Evolutionary conservation across 1,140 invertebrate species (phyloP).

Genomic region (Drosophila grimshawi): DNA sequence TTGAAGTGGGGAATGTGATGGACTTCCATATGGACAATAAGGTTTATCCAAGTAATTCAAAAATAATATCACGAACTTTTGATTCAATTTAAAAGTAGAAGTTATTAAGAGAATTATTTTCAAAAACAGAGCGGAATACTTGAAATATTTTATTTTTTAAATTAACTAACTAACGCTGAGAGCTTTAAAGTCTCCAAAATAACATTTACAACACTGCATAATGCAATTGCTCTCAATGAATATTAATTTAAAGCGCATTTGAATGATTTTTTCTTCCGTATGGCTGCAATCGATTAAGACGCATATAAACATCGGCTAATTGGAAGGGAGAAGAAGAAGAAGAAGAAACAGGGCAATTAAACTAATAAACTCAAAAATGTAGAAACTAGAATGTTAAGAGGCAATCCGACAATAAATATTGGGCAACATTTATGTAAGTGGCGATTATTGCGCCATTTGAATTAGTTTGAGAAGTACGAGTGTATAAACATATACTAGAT

Average conservation of each 20-base stretch:
- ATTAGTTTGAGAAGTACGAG: constrained; percentile 39
- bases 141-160: too few relatives aligned
- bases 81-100: too few relatives aligned
- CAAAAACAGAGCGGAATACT: too few relatives aligned
- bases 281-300: constrained; percentile 7
- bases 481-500: constrained; percentile 1
- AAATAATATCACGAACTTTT: too few relatives aligned
- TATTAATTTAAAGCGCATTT: constrained; percentile 30
- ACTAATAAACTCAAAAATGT: constrained; percentile 51
- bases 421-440: constrained; percentile 73
- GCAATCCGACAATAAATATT: constrained; percentile 63
- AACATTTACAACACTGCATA: constrained; percentile 14
- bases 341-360: constrained; percentile 25
- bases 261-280: constrained; percentile 16
- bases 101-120: too few relatives aligned
- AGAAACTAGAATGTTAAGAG: constrained; percentile 12
- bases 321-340: neutral
- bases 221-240: constrained; percentile 8
- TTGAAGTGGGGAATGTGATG: too few relatives aligned
- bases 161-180: too few relatives aligned
- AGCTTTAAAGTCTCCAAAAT: neutral
- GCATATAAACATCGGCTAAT: neutral
- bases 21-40: too few relatives aligned
- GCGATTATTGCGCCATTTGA: constrained; percentile 73
- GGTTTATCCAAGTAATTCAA: too few relatives aligned